Evolutionary conservation across 2,888 invertebrate genomes (phyloP), one percentile per base, ranked within the genome.

Genomic region (Sisyra terminalis): DNA sequence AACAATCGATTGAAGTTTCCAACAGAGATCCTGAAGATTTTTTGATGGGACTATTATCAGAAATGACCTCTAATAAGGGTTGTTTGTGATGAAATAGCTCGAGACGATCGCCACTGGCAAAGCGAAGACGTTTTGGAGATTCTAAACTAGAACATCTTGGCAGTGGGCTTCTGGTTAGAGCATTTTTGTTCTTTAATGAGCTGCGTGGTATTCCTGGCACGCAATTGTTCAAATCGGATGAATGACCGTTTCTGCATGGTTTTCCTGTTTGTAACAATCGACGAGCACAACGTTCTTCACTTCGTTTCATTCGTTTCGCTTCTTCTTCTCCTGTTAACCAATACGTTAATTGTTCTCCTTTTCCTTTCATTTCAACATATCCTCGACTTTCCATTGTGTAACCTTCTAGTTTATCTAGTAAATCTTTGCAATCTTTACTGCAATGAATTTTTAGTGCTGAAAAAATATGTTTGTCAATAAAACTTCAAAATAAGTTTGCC

Each of bases 391-490:
- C 66, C 3, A 78, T 53, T n/a, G 75, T 65, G 55, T 87, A 88
- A 2, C 87, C 87, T 1, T 82, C 81, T 14, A 87, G 56, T 46
- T 73, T 71, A 47, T 77, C 76, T 8, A 88, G 62, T 2, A 86
- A 57, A 1, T 67, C 57, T 48, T 78, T 78, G 53, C 83, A 85
- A 36, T 82, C 71, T 42, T 67, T 63, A 55, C 86, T 86, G 59
- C 86, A 86, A 64, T 88, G 88, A 46, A 88, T 84, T 63, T 81
- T 83, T 45, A 85, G 57, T 1, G 86, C 85, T 75, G 64, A 38
- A 61, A 50, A 40, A 45, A 35, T 6, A 32, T 32, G 8, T 29
- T 29, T 29, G 9, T 5, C 32, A 32, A n/a, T 32, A 6, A 32
- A 32, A 32, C 6, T 9, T 29, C 30, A 9, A 29, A 9, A 9